Conservation (phyloP, 64 coral and sea anemone species). For the Actinia equina region DNA sequence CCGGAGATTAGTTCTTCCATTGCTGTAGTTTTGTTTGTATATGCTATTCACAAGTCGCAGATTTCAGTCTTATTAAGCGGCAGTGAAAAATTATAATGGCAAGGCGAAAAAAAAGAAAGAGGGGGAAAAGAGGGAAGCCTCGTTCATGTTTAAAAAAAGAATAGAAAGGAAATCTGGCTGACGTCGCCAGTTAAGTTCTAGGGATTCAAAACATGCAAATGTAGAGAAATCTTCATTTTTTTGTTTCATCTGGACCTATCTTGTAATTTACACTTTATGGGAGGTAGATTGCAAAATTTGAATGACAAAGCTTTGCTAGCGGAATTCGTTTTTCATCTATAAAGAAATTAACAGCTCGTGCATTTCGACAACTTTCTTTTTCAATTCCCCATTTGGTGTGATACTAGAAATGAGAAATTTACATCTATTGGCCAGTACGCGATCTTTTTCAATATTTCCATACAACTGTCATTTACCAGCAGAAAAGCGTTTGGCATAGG, state of each 20-base stretch:
- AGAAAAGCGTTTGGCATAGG: not conserved
- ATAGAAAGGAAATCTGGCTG: not conserved
- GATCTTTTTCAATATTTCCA: not conserved
- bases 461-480: not conserved
- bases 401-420: not conserved
- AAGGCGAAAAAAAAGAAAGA: not conserved
- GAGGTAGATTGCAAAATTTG: slow-evolving; percentile 7
- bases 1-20: slow-evolving; percentile 4
- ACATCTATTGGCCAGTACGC: not conserved
- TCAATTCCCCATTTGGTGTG: not conserved
- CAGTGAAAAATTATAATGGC: not conserved
- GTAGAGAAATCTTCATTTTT: not conserved
- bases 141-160: not conserved
- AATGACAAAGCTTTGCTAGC: slow-evolving; percentile 1
- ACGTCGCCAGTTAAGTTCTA: not conserved
- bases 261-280: not conserved
- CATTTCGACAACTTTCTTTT: not conserved
- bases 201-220: not conserved
- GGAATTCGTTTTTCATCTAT: not conserved
- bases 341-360: not conserved
- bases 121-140: not conserved
- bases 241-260: not conserved
- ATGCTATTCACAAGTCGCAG: not conserved
- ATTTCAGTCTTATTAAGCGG: not conserved
- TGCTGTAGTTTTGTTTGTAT: slow-evolving; percentile 9